These are phyloP conservation scores for Oconnorella tubifera DNA, from an alignment of 2,888 invertebrate species.

Conservation along the genomic window DNA sequence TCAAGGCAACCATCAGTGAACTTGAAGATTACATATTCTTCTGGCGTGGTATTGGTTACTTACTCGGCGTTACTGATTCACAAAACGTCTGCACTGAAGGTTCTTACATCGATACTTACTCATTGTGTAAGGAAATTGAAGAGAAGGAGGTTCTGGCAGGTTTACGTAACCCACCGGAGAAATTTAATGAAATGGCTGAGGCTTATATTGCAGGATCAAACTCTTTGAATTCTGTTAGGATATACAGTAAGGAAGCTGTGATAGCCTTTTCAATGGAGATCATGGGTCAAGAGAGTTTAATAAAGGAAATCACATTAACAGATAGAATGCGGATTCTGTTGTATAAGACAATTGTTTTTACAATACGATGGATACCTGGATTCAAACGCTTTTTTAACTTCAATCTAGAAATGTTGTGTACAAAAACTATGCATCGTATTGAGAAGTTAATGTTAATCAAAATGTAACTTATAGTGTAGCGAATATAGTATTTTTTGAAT, in stretches of 20 bases:
- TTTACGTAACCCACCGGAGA: conserved; percentile 39
- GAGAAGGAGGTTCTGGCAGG: conserved; percentile 38
- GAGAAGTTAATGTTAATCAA: too few relatives aligned
- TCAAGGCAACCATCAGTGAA: conserved; percentile 65
- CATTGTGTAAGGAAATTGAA: conserved; percentile 44
- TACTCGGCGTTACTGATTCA: conserved; percentile 75
- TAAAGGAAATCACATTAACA: too few relatives aligned
- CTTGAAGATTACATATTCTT: conserved; percentile 75
- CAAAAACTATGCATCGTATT: too few relatives aligned
- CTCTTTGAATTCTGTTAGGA: conserved; percentile 12
- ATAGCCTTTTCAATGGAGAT: conserved; percentile 31
- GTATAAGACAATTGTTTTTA: too few relatives aligned
- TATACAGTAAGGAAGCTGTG: conserved; percentile 36
- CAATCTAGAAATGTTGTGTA: too few relatives aligned
- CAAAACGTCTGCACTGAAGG: conserved; percentile 46
- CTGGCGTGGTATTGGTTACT: conserved; percentile 77
- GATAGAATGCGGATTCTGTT: too few relatives aligned
- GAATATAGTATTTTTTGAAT: too few relatives aligned
- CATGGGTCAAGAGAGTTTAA: too few relatives aligned
- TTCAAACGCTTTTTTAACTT: too few relatives aligned
- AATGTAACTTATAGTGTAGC: too few relatives aligned
- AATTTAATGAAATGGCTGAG: conserved; percentile 43
- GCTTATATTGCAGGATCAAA: conserved; percentile 42
- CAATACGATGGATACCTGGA: too few relatives aligned
- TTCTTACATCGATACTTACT: conserved; percentile 36